Base-by-base conservation (phyloP, 2,888 invertebrate species). In the Octodonta nipae region DNA sequence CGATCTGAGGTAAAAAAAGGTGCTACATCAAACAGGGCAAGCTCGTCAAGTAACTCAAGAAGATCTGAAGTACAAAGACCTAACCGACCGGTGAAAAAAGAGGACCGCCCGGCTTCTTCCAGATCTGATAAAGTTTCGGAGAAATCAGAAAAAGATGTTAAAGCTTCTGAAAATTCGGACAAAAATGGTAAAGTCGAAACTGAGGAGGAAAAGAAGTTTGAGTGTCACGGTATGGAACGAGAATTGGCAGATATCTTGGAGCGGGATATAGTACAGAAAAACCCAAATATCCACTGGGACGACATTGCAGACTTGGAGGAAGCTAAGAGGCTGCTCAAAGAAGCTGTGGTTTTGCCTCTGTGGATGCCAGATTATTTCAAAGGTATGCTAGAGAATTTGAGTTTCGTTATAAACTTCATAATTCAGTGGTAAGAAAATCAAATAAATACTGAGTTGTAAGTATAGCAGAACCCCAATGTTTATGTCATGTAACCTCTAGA, bases 331-430 rank as follows among this genome's bases (percentile, higher is more conserved):
- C 60, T 96, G 34, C 64, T 98, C 4, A 91, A 96, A 58, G 96
- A 98, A 64, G 95, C 96, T 15, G 93, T 96, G 5, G 93, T 98
- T 22, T 66, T 96, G 52, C 96, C 96, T 2, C 83, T 95, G 76
- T 79, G 88, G 73, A 92, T 96, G 81, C 96, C 96, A 2, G 91
- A 95, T 54, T 96, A 89, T 66, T 98, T 98, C 63, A 92, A 85
- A 66, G 92, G 84, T 63, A 44, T 36, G 13, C 15, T 7, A 13
- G 32, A 7, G 16, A 14, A 5, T 16, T 12, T 13, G n/a, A 14
- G 3, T 8, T 15, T 2, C 17, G 11, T 29, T 29, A 5, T 29
- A 10, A 29, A 13, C 6, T 11, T 7, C 13, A n/a, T n/a, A n/a
- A n/a, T n/a, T n/a, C n/a, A n/a, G n/a, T n/a, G n/a, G n/a, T n/a